Evolutionary conservation across 2,113 vertebrate genomes (phyloP).

Genomic region (Etheostoma spectabile): DNA sequence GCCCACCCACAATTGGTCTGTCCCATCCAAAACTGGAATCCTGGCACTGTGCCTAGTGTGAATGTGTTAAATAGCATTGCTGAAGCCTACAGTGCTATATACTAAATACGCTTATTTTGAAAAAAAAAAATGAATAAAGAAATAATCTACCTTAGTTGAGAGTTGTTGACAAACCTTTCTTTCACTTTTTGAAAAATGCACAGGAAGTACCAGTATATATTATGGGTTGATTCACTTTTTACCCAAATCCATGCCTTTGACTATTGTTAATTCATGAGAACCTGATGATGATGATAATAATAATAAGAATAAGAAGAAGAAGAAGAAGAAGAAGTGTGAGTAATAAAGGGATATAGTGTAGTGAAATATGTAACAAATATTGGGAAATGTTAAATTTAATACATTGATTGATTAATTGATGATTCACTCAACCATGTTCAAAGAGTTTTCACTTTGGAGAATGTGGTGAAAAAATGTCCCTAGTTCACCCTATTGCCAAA

Average conservation of each 20-base stretch:
- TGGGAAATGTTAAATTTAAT: not conserved
- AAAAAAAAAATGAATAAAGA: not conserved
- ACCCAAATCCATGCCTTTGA: too few species aligned
- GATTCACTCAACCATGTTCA: not conserved
- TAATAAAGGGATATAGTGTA: not conserved
- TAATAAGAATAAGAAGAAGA: too few species aligned
- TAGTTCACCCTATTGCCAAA: too few species aligned
- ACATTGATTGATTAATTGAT: not conserved
- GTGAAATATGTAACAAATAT: not conserved
- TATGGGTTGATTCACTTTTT: too few species aligned
- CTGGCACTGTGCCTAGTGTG: not conserved
- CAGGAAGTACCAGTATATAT: too few species aligned
- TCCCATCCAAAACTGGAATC: too few species aligned
- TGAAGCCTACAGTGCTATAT: not conserved
- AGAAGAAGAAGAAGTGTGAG: not conserved
- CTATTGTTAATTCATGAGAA: not conserved
- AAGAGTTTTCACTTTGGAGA: not conserved
- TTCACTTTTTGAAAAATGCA: too few species aligned
- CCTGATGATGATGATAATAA: not conserved
- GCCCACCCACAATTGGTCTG: too few species aligned
- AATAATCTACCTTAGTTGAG: not conserved
- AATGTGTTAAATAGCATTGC: not conserved
- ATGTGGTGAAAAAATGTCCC: not conserved
- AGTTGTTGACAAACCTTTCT: not conserved
- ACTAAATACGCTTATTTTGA: not conserved